phyloP scores from a whole-genome alignment of 2,797 vertebrate species.

The Labroides dimidiatus region DNA sequence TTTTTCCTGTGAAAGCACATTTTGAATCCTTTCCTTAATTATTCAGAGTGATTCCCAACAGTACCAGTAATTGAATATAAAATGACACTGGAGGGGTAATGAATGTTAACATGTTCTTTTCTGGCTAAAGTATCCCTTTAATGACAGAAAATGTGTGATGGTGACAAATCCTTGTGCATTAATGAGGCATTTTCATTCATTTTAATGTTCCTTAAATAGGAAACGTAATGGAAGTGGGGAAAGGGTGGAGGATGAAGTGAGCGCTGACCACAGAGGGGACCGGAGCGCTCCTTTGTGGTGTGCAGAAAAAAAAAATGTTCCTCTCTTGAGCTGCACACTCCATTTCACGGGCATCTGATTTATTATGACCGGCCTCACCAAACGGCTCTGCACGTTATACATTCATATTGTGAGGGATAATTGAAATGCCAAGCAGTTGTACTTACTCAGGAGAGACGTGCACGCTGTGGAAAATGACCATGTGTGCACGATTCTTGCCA shows the following conservation, averaged over 20 bases:
- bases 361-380: slow-evolving; percentile 58
- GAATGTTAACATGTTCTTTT: neutral
- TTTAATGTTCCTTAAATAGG: slow-evolving; percentile 13
- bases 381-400: slow-evolving; percentile 58
- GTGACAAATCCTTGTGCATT: slow-evolving; percentile 4
- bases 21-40: slow-evolving; percentile 17
- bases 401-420: slow-evolving; percentile 72
- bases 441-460: slow-evolving; percentile 32
- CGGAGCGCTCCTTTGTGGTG: slow-evolving; percentile 28
- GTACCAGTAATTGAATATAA: slow-evolving; percentile 22
- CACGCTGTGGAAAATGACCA: slow-evolving; percentile 16
- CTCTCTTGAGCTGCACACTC: slow-evolving; percentile 55
- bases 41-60: neutral
- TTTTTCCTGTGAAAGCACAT: slow-evolving; percentile 1
- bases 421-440: slow-evolving; percentile 72
- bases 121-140: neutral
- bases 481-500: slow-evolving; percentile 23
- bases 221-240: slow-evolving; percentile 3
- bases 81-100: slow-evolving; percentile 19
- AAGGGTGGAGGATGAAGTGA: slow-evolving; percentile 27
- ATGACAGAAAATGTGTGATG: slow-evolving; percentile 13
- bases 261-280: slow-evolving; percentile 17
- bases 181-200: slow-evolving; percentile 1
- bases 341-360: slow-evolving; percentile 64
- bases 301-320: slow-evolving; percentile 16